These are phyloP conservation scores for Sciaenops ocellatus DNA, from an alignment of 2,797 vertebrate species.

Conservation along the genomic window DNA sequence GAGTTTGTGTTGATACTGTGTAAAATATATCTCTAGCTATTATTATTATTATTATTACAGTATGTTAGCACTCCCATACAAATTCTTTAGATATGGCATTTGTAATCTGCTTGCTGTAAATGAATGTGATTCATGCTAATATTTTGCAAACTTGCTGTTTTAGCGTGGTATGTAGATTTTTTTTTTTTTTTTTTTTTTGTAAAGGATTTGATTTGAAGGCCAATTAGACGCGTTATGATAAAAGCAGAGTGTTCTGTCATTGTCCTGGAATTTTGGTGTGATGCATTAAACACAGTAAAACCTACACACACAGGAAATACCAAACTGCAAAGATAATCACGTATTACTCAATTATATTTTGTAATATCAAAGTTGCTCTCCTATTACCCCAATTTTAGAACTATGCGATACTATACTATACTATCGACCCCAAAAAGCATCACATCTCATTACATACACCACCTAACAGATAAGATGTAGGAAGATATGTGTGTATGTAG, in stretches of 20 bases:
- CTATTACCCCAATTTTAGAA: background rate
- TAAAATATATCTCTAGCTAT: too few relatives aligned
- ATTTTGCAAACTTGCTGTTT: background rate
- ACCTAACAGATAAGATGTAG: background rate
- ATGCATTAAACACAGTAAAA: background rate
- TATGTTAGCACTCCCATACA: background rate
- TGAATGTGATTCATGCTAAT: conserved; percentile 1
- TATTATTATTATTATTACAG: background rate
- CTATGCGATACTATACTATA: too few relatives aligned
- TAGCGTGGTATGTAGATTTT: background rate
- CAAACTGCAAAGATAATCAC: background rate
- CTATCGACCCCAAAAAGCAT: background rate
- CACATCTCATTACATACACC: background rate
- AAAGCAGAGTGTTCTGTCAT: conserved; percentile 6
- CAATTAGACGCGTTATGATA: background rate
- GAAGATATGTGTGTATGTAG: background rate
- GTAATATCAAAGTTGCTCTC: background rate
- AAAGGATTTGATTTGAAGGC: background rate
- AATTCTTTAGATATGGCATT: background rate
- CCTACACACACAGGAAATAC: background rate
- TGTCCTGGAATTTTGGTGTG: background rate
- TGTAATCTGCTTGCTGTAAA: conserved; percentile 7
- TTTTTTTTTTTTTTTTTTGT: conserved; percentile 40
- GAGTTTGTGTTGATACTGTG: background rate
- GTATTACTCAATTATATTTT: background rate